Conservation (phyloP, 1,140 invertebrate genomes). For the Trachymyrmex cornetzi region DNA sequence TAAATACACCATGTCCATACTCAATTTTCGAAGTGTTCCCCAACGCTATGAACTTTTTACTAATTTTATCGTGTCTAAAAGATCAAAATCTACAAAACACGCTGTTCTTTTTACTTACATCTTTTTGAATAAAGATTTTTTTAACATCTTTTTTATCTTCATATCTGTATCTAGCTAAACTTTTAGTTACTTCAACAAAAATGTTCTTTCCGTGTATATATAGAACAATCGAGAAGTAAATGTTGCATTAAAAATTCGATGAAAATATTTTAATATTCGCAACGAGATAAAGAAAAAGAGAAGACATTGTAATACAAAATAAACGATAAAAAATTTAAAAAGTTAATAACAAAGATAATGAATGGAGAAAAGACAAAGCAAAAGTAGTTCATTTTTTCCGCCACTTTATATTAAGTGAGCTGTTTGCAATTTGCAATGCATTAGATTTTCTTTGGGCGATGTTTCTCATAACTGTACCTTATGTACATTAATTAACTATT, state of each 20-base stretch:
- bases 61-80: too few species aligned
- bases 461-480: conserved; percentile 3
- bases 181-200: too few species aligned
- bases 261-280: conserved; percentile 12
- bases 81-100: too few species aligned
- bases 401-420: background rate
- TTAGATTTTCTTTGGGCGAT: background rate
- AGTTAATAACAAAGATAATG: background rate
- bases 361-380: conserved; percentile 17
- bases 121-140: too few species aligned
- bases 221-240: background rate
- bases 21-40: too few species aligned
- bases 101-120: too few species aligned
- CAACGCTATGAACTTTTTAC: too few species aligned
- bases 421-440: conserved; percentile 35
- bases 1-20: too few species aligned
- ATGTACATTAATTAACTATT: conserved; percentile 56
- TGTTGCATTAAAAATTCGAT: background rate
- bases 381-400: background rate
- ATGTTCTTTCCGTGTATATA: too few species aligned
- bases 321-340: conserved; percentile 3
- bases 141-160: too few species aligned
- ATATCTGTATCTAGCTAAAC: too few species aligned
- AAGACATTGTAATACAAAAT: background rate
- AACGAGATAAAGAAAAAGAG: background rate